Conservation (phyloP, 2,113 vertebrate species). For the Alectura lathami region DNA sequence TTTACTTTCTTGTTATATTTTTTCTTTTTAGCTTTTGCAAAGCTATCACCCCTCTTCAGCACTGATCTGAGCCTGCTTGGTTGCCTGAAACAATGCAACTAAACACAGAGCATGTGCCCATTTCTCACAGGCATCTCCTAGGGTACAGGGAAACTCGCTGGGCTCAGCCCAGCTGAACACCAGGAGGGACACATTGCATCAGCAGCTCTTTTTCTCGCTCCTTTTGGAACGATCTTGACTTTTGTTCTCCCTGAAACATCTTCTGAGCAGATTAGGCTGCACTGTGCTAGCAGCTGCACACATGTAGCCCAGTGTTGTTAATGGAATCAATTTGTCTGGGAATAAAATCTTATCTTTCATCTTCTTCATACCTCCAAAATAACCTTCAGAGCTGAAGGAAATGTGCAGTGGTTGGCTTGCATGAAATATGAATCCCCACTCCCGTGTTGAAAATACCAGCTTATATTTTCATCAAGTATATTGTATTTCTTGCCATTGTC, state of each 20-base stretch:
- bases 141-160: background rate
- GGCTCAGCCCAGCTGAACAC: background rate
- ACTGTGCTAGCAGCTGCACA: background rate
- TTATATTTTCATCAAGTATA: slow-evolving; percentile 10
- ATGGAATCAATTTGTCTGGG: slow-evolving; percentile 3
- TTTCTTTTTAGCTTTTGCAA: background rate
- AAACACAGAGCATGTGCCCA: fast-evolving
- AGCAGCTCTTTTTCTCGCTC: background rate
- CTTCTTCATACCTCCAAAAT: slow-evolving; percentile 9
- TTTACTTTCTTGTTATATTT: fast-evolving
- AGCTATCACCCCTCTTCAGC: background rate
- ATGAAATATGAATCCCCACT: background rate
- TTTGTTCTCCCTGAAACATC: background rate
- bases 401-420: background rate
- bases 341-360: slow-evolving; percentile 13
- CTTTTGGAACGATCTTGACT: background rate
- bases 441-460: background rate
- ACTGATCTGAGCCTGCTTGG: fast-evolving
- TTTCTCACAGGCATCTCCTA: background rate
- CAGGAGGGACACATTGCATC: background rate
- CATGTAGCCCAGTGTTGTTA: background rate
- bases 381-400: background rate
- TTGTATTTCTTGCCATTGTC: background rate
- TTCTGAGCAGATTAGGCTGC: background rate
- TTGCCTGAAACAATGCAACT: background rate